phyloP scores from a whole-genome alignment of 2,797 vertebrate genomes.

The Hirundo rustica region DNA sequence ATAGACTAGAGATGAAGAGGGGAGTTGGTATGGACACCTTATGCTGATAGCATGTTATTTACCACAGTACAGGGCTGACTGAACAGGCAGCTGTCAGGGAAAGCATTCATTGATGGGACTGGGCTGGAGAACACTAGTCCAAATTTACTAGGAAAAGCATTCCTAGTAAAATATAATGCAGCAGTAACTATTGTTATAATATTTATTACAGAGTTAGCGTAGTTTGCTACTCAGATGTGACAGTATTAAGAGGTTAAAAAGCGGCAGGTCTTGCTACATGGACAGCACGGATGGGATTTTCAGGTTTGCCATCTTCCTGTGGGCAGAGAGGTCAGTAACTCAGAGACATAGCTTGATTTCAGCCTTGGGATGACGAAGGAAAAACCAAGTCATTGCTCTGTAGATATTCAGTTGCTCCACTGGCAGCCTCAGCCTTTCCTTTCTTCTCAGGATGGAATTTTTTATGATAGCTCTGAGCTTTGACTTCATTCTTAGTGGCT shows the following conservation, averaged over 20 bases:
- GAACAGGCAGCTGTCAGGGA: background rate
- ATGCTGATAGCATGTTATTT: background rate
- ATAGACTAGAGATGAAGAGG: background rate
- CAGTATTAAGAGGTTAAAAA: background rate
- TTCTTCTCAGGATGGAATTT: conserved; percentile 56
- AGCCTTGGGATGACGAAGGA: conserved; percentile 42
- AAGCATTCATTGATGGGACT: background rate
- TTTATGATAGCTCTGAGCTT: conserved; percentile 61
- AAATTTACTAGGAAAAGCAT: background rate
- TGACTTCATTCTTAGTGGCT: conserved; percentile 65
- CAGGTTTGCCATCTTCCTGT: background rate
- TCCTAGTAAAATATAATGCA: background rate
- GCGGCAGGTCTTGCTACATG: background rate
- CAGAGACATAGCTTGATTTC: conserved; percentile 36
- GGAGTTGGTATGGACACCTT: background rate
- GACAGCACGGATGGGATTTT: background rate
- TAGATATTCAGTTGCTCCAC: conserved; percentile 44
- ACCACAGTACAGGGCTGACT: background rate
- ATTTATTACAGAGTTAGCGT: background rate
- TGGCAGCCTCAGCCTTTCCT: background rate
- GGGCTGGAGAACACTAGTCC: background rate
- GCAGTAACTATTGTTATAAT: background rate
- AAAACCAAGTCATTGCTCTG: conserved; percentile 56
- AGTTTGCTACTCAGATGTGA: background rate
- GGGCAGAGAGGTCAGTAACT: conserved; percentile 15